Evolutionary conservation across 2,113 vertebrate species (phyloP).

Genomic region (Ciconia stormi): DNA sequence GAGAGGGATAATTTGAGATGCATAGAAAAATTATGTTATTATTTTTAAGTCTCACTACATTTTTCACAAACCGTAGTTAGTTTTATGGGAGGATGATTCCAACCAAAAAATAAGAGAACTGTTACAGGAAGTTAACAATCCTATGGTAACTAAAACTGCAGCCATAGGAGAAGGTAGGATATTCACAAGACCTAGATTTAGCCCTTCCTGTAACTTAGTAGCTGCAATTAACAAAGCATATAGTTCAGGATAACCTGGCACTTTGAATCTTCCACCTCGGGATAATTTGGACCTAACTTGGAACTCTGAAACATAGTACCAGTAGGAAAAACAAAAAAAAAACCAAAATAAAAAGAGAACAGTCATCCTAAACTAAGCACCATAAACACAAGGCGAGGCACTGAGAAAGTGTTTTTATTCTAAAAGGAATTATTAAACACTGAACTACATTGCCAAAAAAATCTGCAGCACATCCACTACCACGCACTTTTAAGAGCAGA

Average conservation of each 20-base stretch:
- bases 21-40: background rate
- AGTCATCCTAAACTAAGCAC: background rate
- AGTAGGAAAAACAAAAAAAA: background rate
- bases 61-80: background rate
- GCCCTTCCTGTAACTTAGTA: background rate
- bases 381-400: background rate
- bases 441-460: background rate
- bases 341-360: rapidly evolving
- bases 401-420: background rate
- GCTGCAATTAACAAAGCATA: background rate
- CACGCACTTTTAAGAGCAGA: background rate
- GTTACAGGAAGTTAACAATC: background rate
- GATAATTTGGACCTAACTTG: background rate
- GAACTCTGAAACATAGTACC: background rate
- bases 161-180: background rate
- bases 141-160: background rate
- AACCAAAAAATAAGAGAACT: background rate
- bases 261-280: background rate
- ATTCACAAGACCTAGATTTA: background rate
- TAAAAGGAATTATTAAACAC: background rate
- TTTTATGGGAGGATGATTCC: background rate
- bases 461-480: background rate
- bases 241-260: background rate
- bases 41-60: background rate
- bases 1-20: background rate